phyloP scores from a whole-genome alignment of 1,140 invertebrate genomes.

The Phocides pigmalion region DNA sequence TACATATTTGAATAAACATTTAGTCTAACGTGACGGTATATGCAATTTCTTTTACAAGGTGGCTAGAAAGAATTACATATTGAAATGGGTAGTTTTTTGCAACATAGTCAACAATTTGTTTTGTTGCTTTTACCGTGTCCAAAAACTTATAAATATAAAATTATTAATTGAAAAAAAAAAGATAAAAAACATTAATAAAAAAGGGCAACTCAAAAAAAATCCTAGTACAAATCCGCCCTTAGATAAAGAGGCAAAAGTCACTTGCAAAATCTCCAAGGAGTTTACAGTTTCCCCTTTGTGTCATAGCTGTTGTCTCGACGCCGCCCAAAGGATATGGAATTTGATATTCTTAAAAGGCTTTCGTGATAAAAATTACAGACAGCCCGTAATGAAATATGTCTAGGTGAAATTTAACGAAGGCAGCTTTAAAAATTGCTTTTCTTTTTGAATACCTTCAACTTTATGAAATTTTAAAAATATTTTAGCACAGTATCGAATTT shows the following conservation, averaged over 20 bases:
- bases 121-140: no score
- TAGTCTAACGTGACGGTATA: no score
- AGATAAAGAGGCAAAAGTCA: neutral
- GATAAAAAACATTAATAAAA: no score
- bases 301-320: constrained; percentile 1
- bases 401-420: constrained; percentile 11
- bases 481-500: neutral
- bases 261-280: constrained; percentile 14
- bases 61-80: no score
- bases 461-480: neutral
- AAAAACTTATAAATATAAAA: no score
- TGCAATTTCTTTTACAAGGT: no score
- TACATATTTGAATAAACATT: no score
- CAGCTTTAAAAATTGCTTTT: neutral
- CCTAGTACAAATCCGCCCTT: neutral
- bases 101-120: no score
- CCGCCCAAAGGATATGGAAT: constrained; percentile 16
- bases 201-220: neutral
- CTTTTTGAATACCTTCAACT: neutral
- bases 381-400: constrained; percentile 6
- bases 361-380: constrained; percentile 12
- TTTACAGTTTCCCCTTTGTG: constrained; percentile 12
- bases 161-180: no score
- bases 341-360: constrained; percentile 11
- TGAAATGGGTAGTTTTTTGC: no score